Percentiles rank a stretch among this genome's conserved stretches.
Evolutionary conservation across 2,888 invertebrate genomes (phyloP).

Genomic region (Dione vanillae): DNA sequence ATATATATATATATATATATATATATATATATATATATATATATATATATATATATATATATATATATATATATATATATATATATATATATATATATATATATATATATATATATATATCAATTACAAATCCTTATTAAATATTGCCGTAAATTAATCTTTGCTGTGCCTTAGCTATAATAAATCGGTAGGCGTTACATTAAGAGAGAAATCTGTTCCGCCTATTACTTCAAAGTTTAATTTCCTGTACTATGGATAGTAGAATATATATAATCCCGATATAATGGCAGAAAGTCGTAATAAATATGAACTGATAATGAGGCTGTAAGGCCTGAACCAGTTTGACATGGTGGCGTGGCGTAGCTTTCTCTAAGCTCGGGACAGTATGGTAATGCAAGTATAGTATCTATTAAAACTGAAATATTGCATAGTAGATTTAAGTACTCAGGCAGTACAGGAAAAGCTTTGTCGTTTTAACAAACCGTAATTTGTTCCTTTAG

Average conservation of each 20-base stretch:
- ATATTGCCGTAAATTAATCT: neutral
- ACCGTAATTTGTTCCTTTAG: neutral
- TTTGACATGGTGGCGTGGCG: neutral
- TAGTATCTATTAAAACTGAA: neutral
- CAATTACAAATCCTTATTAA: conserved; percentile 1
- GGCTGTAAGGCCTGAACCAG: conserved; percentile 10
- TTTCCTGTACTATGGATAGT: conserved; percentile 33
- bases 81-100: neutral
- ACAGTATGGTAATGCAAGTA: conserved; percentile 19
- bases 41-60: no score
- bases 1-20: no score
- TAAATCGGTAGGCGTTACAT: conserved; percentile 26
- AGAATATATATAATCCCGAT: conserved; percentile 23
- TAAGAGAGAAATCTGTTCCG: conserved; percentile 16
- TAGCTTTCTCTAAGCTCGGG: conserved; percentile 32
- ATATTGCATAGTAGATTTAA: neutral
- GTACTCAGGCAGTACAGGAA: conserved; percentile 11
- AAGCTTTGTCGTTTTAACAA: conserved; percentile 3
- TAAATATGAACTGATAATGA: conserved; percentile 1
- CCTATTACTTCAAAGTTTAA: conserved; percentile 6
- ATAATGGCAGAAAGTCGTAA: conserved; percentile 30
- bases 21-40: no score
- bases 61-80: neutral
- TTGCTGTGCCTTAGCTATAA: conserved; percentile 14
- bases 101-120: neutral